These are phyloP conservation scores for Bufo bufo DNA, from an alignment of 2,113 vertebrate genomes.

Conservation along the genomic window DNA sequence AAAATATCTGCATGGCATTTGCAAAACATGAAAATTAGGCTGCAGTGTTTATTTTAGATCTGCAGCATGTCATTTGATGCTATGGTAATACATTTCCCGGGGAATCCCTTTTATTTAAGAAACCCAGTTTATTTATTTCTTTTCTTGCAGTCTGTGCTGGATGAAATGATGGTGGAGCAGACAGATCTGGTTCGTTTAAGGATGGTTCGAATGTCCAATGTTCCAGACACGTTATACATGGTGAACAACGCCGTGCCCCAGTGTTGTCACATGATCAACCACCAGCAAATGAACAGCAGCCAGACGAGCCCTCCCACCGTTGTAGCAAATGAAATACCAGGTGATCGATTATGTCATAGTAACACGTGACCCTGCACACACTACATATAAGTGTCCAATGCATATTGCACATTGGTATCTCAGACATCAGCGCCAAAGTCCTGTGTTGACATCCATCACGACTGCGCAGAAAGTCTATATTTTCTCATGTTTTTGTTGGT, in stretches of 20 bases:
- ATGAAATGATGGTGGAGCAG: constrained; percentile 99
- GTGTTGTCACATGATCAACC: constrained; percentile 94
- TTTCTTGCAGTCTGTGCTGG: constrained; percentile 85
- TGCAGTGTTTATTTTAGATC: no score
- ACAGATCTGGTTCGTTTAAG: constrained; percentile 92
- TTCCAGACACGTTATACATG: constrained; percentile 98
- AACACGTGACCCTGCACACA: neutral
- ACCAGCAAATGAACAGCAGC: constrained; percentile 88
- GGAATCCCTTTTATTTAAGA: no score
- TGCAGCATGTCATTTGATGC: no score
- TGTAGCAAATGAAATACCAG: constrained; percentile 97
- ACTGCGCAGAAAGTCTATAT: no score
- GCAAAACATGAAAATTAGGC: no score
- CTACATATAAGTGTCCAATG: neutral
- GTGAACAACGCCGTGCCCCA: constrained; percentile 93
- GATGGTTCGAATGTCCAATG: constrained; percentile 97
- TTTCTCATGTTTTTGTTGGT: neutral
- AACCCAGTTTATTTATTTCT: neutral
- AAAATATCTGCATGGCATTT: no score
- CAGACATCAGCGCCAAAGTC: neutral
- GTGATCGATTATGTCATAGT: constrained; percentile 64
- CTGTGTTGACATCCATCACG: neutral
- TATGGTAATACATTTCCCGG: no score
- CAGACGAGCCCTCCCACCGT: constrained; percentile 88
- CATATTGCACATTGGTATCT: no score